phyloP scores from a whole-genome alignment of 2,113 vertebrate genomes.

The Nycticryphes semicollaris region DNA sequence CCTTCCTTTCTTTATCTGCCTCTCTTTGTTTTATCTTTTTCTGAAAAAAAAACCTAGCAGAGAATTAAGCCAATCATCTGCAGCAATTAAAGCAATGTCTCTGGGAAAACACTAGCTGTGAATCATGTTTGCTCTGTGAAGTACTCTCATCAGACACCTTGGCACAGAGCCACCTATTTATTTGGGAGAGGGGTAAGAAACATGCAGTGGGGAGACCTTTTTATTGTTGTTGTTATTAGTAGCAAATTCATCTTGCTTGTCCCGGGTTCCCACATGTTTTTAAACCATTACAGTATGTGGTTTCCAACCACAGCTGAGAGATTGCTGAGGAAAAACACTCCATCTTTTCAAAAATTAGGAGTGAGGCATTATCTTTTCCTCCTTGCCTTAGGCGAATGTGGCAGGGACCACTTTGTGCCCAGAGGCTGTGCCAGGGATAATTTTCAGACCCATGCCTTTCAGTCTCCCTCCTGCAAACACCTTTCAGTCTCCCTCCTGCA shows the following conservation, averaged over 20 bases:
- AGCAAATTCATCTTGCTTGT: neutral
- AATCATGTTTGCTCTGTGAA: neutral
- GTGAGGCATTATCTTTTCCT: neutral
- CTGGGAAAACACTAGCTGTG: neutral
- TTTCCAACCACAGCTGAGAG: neutral
- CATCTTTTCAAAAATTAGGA: neutral
- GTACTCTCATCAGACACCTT: neutral
- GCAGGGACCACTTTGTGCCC: fast-evolving
- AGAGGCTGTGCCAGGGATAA: neutral
- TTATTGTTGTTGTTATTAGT: neutral
- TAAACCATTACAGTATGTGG: neutral
- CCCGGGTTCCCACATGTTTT: neutral
- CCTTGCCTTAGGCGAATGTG: neutral
- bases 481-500: neutral
- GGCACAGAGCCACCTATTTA: neutral
- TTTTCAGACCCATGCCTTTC: neutral
- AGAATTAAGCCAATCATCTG: neutral
- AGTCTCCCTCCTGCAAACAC: neutral
- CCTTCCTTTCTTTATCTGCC: neutral
- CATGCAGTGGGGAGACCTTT: neutral
- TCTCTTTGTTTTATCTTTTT: neutral
- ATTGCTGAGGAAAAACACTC: neutral
- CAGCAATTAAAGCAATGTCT: neutral
- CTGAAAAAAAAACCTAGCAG: neutral
- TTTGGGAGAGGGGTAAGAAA: neutral